Base-by-base conservation (phyloP, 2,888 invertebrate genomes). In the Herminia tarsipennalis region DNA sequence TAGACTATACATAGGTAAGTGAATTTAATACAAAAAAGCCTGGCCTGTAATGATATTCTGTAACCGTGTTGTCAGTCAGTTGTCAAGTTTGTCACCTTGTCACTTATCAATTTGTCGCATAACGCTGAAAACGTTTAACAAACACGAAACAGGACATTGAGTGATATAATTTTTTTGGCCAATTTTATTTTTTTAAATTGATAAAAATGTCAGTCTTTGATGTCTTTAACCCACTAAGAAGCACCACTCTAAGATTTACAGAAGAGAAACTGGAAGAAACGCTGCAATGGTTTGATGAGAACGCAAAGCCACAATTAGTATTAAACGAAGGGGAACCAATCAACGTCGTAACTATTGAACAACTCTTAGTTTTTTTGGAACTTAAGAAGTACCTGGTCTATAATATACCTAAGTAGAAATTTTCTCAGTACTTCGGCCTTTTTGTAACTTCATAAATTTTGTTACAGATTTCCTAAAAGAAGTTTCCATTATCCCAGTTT, bases 401-500 rank as follows among this genome's bases (percentile, higher is more conserved):
- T 13, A 21, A 20, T 33, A n/a, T 3, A 13, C 1, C 5, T 20
- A 1, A n/a, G n/a, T n/a, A n/a, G n/a, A n/a, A n/a, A n/a, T 13
- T 5, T 5, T 5, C 27, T 21, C 13, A 5, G 1, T 20, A 14
- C 2, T 1, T 5, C 5, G 9, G 6, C 16, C 16, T n/a, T n/a
- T n/a, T n/a, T n/a, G 1, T 28, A 3, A 37, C 20, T 13, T 1
- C n/a, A 5, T 37, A n/a, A n/a, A 5, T 17, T 28, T 32, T 8
- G 35, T 70, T 57, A 21, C 55, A 90, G 90, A 62, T 84, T 75
- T 57, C 89, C 88, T 66, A 80, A 78, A 71, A 75, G 90, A 73
- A 68, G 61, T 64, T 89, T 83, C 60, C 63, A 74, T 17, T 87
- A 86, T 42, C 90, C 90, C 13, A 74, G 55, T 18, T 89, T 88